Conservation (phyloP, 2,797 vertebrate species). For the Acrossocheilus fasciatus region DNA sequence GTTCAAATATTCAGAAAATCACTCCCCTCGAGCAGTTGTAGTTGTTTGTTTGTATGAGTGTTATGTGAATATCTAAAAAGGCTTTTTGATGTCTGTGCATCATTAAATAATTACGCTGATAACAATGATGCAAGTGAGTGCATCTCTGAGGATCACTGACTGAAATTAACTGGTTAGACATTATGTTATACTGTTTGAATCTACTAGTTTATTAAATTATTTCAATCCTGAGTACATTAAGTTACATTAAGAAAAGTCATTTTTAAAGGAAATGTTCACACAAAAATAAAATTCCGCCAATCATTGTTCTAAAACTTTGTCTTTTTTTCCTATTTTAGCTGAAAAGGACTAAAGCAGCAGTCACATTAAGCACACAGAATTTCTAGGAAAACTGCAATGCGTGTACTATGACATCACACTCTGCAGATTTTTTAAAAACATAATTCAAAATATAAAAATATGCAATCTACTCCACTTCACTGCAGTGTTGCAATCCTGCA, state of each 20-base stretch:
- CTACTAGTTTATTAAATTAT: not conserved
- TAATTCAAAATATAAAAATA: too few species aligned
- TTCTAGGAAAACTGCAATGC: not conserved
- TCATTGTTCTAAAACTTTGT: not conserved
- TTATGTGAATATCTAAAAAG: not conserved
- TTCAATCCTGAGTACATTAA: not conserved
- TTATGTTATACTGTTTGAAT: not conserved
- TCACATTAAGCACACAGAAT: too few species aligned
- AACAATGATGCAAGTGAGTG: not conserved
- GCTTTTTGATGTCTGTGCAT: not conserved
- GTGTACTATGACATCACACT: not conserved
- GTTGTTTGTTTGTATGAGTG: not conserved
- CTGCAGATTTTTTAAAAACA: not conserved
- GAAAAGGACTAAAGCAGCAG: not conserved
- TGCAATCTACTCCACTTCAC: too few species aligned
- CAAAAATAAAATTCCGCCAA: not conserved
- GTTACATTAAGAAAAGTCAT: not conserved
- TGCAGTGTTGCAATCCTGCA: too few species aligned
- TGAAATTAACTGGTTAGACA: not conserved
- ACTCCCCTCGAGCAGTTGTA: constrained; percentile 6
- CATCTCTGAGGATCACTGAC: not conserved
- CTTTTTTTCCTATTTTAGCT: not conserved
- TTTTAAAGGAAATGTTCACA: not conserved
- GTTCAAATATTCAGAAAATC: constrained; percentile 19
- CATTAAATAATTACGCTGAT: not conserved